Evolutionary conservation across 1,140 invertebrate species (phyloP).

Genomic region (Brachionus asplanchnoidis): DNA sequence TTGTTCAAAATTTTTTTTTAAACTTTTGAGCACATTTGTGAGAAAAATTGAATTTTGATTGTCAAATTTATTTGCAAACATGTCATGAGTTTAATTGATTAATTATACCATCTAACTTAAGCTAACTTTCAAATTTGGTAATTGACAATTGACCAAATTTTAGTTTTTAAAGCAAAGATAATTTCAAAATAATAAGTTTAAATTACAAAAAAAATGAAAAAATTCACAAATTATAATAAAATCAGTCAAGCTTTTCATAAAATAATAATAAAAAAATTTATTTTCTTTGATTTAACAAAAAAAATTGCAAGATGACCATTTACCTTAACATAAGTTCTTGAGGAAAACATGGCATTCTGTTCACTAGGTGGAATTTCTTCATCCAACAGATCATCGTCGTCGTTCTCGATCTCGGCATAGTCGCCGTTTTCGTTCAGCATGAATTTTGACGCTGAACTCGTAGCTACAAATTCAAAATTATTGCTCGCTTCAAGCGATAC

Average conservation of each 20-base stretch:
- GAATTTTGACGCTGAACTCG: not conserved
- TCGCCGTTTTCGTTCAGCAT: not conserved
- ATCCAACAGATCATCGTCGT: not conserved
- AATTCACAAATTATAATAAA: not conserved
- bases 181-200: not conserved
- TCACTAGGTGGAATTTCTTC: not conserved
- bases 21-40: not conserved
- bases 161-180: not conserved
- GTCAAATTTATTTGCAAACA: not conserved
- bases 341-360: not conserved
- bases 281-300: constrained; percentile 5
- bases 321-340: constrained; percentile 41
- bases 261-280: too few relatives aligned
- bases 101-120: not conserved
- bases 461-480: constrained; percentile 12
- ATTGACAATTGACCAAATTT: not conserved
- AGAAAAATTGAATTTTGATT: not conserved
- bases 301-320: not conserved
- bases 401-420: constrained; percentile 8
- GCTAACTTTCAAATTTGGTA: not conserved
- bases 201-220: not conserved
- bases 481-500: constrained; percentile 37
- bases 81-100: constrained; percentile 19
- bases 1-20: not conserved
- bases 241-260: constrained; percentile 7